phyloP scores from a whole-genome alignment of 2,113 vertebrate genomes.

The human (Homo sapiens) region DNA sequence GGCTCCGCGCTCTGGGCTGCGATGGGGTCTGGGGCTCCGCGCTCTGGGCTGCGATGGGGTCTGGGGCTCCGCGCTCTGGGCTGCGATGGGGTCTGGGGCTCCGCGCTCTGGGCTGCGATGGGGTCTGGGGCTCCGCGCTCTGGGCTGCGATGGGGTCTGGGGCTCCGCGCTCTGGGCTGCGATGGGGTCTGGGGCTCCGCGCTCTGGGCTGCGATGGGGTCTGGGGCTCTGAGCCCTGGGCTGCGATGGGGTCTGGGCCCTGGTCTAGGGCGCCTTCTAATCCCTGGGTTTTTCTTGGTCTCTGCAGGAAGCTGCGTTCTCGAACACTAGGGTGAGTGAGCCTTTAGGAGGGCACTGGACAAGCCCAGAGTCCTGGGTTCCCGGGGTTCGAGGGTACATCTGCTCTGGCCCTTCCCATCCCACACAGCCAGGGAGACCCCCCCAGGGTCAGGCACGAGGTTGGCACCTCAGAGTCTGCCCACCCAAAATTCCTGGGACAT shows the following conservation, averaged over 20 bases:
- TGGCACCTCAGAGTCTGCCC: neutral
- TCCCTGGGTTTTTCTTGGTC: neutral
- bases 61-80: too few relatives aligned
- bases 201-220: too few relatives aligned
- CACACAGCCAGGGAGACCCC: neutral
- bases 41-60: too few relatives aligned
- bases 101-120: too few relatives aligned
- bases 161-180: too few relatives aligned
- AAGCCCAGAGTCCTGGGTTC: neutral
- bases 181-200: too few relatives aligned
- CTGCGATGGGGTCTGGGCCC: too few relatives aligned
- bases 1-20: too few relatives aligned
- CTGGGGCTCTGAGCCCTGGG: too few relatives aligned
- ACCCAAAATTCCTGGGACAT: neutral
- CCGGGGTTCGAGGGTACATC: neutral
- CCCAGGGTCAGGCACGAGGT: neutral
- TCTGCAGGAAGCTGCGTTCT: neutral
- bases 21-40: neutral
- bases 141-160: too few relatives aligned
- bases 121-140: too few relatives aligned
- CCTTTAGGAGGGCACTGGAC: rapidly evolving
- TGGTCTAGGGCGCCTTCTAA: neutral
- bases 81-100: too few relatives aligned
- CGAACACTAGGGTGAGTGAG: neutral
- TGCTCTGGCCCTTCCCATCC: neutral